Evolutionary conservation across 35 echinoderm and acorn worm genomes (phyloP).

Genomic region (Diadema setosum): DNA sequence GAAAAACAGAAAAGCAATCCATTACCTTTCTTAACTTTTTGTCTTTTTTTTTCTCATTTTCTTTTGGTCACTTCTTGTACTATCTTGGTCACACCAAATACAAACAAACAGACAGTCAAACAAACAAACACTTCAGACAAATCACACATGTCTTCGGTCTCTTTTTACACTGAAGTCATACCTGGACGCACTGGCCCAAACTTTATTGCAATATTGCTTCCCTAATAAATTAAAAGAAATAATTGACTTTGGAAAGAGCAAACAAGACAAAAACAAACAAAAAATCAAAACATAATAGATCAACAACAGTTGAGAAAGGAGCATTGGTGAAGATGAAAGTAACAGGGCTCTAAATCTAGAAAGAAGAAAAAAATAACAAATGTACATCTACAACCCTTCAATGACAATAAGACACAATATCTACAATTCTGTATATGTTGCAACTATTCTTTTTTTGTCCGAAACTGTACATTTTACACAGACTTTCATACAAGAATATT

Average conservation of each 20-base stretch:
- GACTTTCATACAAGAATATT: not conserved
- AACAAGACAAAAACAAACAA: not conserved
- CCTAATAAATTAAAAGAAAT: constrained; percentile 31
- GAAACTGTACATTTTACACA: not conserved
- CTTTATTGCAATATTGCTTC: constrained; percentile 27
- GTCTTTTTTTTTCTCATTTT: too few relatives aligned
- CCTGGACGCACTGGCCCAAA: not conserved
- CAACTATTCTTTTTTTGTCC: not conserved
- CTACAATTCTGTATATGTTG: not conserved
- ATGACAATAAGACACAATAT: not conserved
- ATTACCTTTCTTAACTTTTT: too few relatives aligned
- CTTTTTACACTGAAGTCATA: not conserved
- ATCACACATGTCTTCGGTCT: too few relatives aligned
- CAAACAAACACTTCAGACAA: too few relatives aligned
- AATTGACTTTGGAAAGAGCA: constrained; percentile 15
- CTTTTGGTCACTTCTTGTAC: too few relatives aligned
- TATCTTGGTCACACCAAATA: too few relatives aligned
- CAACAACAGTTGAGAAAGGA: too few relatives aligned
- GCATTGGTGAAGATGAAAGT: too few relatives aligned
- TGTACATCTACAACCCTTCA: not conserved
- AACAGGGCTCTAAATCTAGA: too few relatives aligned
- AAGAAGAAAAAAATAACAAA: not conserved
- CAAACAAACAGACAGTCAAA: not conserved
- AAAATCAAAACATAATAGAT: too few relatives aligned
- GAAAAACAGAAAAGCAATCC: too few relatives aligned